These are phyloP conservation scores for Riparia riparia DNA, from an alignment of 2,113 vertebrate genomes.

Conservation along the genomic window DNA sequence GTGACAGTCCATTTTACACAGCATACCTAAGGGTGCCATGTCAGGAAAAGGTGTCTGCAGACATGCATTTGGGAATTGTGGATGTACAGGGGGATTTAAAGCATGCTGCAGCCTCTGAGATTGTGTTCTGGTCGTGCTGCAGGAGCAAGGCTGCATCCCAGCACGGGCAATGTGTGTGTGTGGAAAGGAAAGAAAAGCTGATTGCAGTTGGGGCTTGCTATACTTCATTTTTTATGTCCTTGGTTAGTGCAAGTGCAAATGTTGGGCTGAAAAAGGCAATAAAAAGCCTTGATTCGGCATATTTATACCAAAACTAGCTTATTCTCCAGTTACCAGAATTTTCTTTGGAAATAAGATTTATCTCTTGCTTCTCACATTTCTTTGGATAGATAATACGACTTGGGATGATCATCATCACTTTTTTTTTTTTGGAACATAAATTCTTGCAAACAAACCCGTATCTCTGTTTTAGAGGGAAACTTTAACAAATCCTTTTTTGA, in stretches of 20 bases:
- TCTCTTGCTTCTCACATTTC: not conserved
- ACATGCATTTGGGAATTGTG: fast-evolving
- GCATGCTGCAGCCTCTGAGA: not conserved
- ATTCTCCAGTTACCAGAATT: not conserved
- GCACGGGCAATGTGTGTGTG: fast-evolving
- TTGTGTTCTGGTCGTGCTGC: not conserved
- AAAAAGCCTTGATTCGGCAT: not conserved
- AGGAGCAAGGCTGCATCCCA: not conserved
- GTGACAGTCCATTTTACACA: not conserved
- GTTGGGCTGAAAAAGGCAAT: not conserved
- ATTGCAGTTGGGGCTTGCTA: not conserved
- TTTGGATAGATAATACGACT: not conserved
- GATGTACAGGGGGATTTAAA: not conserved
- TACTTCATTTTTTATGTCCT: not conserved
- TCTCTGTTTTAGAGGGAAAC: not conserved
- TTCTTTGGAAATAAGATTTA: not conserved
- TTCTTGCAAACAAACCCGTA: not conserved
- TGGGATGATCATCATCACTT: fast-evolving
- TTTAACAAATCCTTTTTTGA: not conserved
- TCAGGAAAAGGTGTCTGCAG: not conserved
- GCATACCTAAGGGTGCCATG: fast-evolving
- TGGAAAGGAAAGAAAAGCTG: not conserved
- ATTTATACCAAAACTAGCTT: not conserved
- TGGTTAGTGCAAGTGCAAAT: not conserved
- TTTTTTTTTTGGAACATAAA: not conserved